phyloP scores from a whole-genome alignment of 1,140 invertebrate genomes.

The Pogonomyrmex barbatus region DNA sequence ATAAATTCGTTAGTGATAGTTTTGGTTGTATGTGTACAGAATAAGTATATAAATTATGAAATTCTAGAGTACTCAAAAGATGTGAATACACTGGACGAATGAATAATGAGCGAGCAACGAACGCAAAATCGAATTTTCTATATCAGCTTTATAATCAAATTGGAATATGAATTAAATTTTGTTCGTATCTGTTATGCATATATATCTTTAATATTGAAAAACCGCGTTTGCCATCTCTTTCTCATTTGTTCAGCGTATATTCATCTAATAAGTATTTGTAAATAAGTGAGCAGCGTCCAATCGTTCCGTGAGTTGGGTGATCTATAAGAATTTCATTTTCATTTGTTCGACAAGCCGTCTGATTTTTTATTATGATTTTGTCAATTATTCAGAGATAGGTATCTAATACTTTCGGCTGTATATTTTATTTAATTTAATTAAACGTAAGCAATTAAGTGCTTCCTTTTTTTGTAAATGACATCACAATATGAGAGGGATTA shows the following conservation, averaged over 20 bases:
- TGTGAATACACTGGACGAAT: slow-evolving; percentile 10
- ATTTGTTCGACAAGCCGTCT: slow-evolving; percentile 45
- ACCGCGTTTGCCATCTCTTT: not conserved
- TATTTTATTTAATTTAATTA: slow-evolving; percentile 44
- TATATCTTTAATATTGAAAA: slow-evolving; percentile 4
- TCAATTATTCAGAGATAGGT: not conserved
- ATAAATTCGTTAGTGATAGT: slow-evolving; percentile 73
- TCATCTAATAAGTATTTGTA: slow-evolving; percentile 68
- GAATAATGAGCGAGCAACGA: slow-evolving; percentile 1
- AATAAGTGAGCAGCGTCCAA: slow-evolving; percentile 71
- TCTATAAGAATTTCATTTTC: slow-evolving; percentile 50
- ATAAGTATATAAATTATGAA: slow-evolving; percentile 79
- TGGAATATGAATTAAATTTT: slow-evolving; percentile 8
- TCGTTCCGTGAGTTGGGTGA: slow-evolving; percentile 64
- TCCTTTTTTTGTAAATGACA: slow-evolving; percentile 47
- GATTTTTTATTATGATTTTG: slow-evolving; percentile 52
- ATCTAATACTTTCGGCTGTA: not conserved
- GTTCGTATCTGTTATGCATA: not conserved
- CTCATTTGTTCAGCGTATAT: slow-evolving; percentile 21
- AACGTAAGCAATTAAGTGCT: slow-evolving; percentile 31
- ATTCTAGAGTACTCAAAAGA: slow-evolving; percentile 62
- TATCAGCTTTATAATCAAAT: not conserved
- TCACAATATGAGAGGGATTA: slow-evolving; percentile 8
- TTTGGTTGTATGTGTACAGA: slow-evolving; percentile 76
- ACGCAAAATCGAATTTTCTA: not conserved